Evolutionary conservation across 2,113 vertebrate species (phyloP).

Genomic region (Bos taurus): ARS-UCD2.0 NC_037334.1:43233501-43234000

Average conservation of each 20-base stretch:
- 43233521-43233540: conserved; percentile 43
- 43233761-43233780: not conserved
- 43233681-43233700: conserved; percentile 1
- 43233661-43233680: not conserved
- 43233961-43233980: not conserved
- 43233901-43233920: not conserved
- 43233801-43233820: conserved; percentile 53
- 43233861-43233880: conserved; percentile 62
- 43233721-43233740: conserved; percentile 13
- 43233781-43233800: not conserved
- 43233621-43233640: not conserved
- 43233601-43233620: not conserved
- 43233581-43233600: not conserved
- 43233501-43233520: conserved; percentile 68
- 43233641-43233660: conserved; percentile 40
- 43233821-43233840: conserved; percentile 57
- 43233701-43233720: conserved; percentile 70
- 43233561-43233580: conserved; percentile 56
- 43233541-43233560: conserved; percentile 62
- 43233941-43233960: not conserved
- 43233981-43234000: conserved; percentile 72
- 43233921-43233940: not conserved
- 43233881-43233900: not conserved
- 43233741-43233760: not conserved
- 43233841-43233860: conserved; percentile 35